These are phyloP conservation scores for Quadroppia sp. DNA, from an alignment of 2,888 invertebrate genomes.

Conservation along the genomic window DNA sequence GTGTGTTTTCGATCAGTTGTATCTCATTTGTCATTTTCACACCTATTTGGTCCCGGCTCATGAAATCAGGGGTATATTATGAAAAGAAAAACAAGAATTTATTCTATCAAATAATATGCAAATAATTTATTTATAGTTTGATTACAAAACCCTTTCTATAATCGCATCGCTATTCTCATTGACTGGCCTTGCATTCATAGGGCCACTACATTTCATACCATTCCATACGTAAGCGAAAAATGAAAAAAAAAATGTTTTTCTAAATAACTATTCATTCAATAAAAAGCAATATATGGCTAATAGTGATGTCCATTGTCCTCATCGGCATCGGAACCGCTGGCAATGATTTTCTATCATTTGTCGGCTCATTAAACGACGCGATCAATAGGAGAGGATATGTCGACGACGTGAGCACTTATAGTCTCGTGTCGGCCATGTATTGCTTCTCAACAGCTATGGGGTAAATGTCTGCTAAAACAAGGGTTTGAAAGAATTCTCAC, in stretches of 20 bases:
- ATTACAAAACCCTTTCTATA: slow-evolving; percentile 48
- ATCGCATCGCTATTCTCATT: slow-evolving; percentile 52
- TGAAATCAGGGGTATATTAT: no score
- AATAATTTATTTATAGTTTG: no score
- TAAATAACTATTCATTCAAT: not conserved
- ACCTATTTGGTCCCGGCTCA: no score
- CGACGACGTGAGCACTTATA: slow-evolving; percentile 81
- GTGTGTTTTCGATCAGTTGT: no score
- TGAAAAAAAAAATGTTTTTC: not conserved
- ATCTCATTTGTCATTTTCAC: no score
- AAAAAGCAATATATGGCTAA: slow-evolving; percentile 57
- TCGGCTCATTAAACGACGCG: slow-evolving; percentile 72
- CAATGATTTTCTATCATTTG: slow-evolving; percentile 77
- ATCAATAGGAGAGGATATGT: slow-evolving; percentile 64
- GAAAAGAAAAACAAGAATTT: no score
- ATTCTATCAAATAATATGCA: no score
- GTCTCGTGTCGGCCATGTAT: slow-evolving; percentile 82
- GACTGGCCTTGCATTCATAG: slow-evolving; percentile 67
- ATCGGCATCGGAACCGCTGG: slow-evolving; percentile 80
- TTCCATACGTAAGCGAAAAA: slow-evolving; percentile 58
- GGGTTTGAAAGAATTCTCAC: not conserved
- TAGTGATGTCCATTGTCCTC: slow-evolving; percentile 63
- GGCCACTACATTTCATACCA: slow-evolving; percentile 73
- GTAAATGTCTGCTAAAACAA: not conserved
- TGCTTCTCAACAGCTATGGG: slow-evolving; percentile 84